phyloP scores from a whole-genome alignment of 2,888 invertebrate genomes.

The Apamea sordens region DNA sequence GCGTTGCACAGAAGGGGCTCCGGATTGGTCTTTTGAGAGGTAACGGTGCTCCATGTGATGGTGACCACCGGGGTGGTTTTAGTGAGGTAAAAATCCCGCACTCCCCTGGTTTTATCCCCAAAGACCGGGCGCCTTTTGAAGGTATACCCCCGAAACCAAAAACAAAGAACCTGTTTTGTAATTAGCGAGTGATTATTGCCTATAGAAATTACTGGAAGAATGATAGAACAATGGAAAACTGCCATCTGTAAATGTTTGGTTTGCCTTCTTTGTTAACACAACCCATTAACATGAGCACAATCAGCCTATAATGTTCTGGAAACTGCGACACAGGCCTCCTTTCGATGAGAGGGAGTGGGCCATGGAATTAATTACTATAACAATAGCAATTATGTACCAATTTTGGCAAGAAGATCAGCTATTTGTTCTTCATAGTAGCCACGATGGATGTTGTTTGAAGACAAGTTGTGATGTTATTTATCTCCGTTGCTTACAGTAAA shows the following conservation, averaged over 20 bases:
- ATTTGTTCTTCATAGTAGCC: background rate
- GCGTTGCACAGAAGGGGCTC: no score
- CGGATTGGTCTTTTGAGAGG: no score
- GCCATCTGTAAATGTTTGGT: no score
- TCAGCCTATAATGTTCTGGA: background rate
- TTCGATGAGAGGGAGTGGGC: background rate
- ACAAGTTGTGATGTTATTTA: conserved; percentile 5
- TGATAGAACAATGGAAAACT: no score
- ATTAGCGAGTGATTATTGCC: background rate
- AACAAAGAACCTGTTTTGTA: no score
- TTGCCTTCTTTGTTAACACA: background rate
- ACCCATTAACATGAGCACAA: background rate
- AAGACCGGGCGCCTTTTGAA: no score
- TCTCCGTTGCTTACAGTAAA: conserved; percentile 18
- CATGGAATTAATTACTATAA: background rate
- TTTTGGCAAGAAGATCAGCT: background rate
- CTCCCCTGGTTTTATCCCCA: no score
- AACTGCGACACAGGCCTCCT: background rate
- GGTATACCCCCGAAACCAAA: no score
- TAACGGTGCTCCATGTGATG: no score
- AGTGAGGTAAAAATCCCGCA: no score
- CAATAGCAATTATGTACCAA: background rate
- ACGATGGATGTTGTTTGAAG: background rate
- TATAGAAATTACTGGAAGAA: background rate
- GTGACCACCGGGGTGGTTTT: no score